Conservation (phyloP, 92 coral and sea anemone genomes). For the Phenganax stokvisi region DNA sequence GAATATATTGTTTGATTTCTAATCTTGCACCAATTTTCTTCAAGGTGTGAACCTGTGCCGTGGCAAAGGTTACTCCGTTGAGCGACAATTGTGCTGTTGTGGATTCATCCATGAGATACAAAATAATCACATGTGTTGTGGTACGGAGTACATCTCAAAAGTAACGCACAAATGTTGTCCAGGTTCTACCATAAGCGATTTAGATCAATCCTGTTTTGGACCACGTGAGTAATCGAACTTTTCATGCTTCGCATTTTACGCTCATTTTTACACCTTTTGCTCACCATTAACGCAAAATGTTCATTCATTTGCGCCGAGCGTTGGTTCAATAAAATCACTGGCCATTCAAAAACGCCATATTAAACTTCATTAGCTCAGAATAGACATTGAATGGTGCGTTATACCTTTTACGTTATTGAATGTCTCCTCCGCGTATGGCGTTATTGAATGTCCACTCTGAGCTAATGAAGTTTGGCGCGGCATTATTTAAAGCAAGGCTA, state of each 20-base stretch:
- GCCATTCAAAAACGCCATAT: too few relatives aligned
- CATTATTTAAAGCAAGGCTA: too few relatives aligned
- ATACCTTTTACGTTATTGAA: too few relatives aligned
- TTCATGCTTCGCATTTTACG: not conserved
- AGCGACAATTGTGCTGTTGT: conserved; percentile 2
- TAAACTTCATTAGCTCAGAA: too few relatives aligned
- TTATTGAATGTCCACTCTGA: too few relatives aligned
- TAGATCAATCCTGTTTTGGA: conserved; percentile 5
- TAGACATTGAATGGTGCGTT: too few relatives aligned
- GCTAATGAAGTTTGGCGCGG: too few relatives aligned
- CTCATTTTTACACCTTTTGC: not conserved
- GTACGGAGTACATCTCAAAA: not conserved
- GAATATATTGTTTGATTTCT: not conserved
- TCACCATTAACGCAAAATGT: too few relatives aligned
- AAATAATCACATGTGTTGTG: not conserved
- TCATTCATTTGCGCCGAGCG: too few relatives aligned
- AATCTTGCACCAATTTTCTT: not conserved
- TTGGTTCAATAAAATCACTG: too few relatives aligned
- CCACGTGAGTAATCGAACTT: not conserved
- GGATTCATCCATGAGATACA: not conserved
- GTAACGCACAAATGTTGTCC: conserved; percentile 9
- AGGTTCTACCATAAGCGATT: not conserved
- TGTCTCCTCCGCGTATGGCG: too few relatives aligned
- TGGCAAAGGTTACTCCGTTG: not conserved
- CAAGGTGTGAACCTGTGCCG: conserved; percentile 1